phyloP scores from a whole-genome alignment of 2,888 invertebrate species.

The Pilophorus perplexus region DNA sequence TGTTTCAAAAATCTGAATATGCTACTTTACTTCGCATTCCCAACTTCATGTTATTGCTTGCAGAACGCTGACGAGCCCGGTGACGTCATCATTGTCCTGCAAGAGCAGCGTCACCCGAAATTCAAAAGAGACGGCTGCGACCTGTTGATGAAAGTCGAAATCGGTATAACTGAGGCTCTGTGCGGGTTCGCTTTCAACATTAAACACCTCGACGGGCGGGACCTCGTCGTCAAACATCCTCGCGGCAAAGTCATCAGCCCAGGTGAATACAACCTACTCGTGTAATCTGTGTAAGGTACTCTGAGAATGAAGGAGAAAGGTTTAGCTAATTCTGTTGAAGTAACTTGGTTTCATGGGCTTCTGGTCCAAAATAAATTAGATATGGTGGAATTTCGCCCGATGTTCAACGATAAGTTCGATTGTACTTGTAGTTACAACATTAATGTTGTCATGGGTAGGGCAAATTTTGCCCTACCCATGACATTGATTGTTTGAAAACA shows the following conservation, averaged over 20 bases:
- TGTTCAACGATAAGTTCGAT: too few relatives aligned
- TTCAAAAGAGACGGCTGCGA: slow-evolving; percentile 73
- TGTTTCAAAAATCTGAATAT: too few relatives aligned
- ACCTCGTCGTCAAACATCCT: slow-evolving; percentile 71
- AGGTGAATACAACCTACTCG: too few relatives aligned
- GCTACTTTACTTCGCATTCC: neutral
- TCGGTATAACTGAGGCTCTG: slow-evolving; percentile 82
- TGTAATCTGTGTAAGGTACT: neutral
- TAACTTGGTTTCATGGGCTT: too few relatives aligned
- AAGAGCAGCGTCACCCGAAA: slow-evolving; percentile 73
- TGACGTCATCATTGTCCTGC: slow-evolving; percentile 83
- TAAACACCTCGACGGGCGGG: slow-evolving; percentile 86
- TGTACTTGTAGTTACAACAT: too few relatives aligned
- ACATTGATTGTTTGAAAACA: too few relatives aligned
- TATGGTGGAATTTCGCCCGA: too few relatives aligned
- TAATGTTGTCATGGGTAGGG: too few relatives aligned
- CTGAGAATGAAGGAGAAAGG: neutral
- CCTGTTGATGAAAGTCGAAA: slow-evolving; percentile 68
- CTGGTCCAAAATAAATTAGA: too few relatives aligned
- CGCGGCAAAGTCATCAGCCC: slow-evolving; percentile 82
- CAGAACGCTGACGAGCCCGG: slow-evolving; percentile 81
- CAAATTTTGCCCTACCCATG: too few relatives aligned
- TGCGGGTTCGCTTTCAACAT: slow-evolving; percentile 84
- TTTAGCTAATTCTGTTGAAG: neutral
- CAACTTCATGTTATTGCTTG: slow-evolving; percentile 46